phyloP scores from a whole-genome alignment of 1,140 invertebrate genomes.

The Lepidurus arcticus region DNA sequence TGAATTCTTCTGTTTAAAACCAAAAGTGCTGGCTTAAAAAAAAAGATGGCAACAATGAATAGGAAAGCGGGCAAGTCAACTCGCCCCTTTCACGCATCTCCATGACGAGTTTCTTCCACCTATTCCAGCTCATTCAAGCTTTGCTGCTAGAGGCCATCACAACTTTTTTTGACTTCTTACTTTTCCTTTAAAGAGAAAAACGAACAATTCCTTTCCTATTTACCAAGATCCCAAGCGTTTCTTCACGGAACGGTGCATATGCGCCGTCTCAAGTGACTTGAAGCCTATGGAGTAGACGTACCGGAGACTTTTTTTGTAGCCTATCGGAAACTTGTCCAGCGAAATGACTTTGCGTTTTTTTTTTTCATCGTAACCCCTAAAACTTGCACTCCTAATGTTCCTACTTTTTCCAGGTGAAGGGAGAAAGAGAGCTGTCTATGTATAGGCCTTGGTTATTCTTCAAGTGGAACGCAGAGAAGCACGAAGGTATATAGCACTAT shows the following conservation, averaged over 20 bases:
- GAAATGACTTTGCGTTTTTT: background rate
- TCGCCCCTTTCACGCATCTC: no score
- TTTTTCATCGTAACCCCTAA: background rate
- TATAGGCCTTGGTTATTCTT: background rate
- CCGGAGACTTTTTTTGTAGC: background rate
- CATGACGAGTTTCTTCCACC: no score
- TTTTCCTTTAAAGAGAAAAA: background rate
- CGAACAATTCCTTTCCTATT: background rate
- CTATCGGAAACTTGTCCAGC: background rate
- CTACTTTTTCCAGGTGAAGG: background rate
- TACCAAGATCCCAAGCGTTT: background rate
- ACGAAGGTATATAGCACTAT: slow-evolving; percentile 9
- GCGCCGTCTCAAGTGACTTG: slow-evolving; percentile 8
- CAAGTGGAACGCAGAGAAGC: slow-evolving; percentile 2
- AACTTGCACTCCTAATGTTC: background rate
- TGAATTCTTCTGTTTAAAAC: no score
- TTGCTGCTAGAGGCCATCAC: background rate
- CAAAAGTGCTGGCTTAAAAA: no score
- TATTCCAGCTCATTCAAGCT: background rate
- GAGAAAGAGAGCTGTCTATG: background rate
- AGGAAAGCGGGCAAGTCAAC: no score
- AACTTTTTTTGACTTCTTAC: background rate
- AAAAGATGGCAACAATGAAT: no score
- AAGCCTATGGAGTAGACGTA: background rate
- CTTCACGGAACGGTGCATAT: background rate